Evolutionary conservation across 2,113 vertebrate genomes (phyloP), one percentile per base, ranked within the genome.

Genomic region (Hystrix brachyura): DNA sequence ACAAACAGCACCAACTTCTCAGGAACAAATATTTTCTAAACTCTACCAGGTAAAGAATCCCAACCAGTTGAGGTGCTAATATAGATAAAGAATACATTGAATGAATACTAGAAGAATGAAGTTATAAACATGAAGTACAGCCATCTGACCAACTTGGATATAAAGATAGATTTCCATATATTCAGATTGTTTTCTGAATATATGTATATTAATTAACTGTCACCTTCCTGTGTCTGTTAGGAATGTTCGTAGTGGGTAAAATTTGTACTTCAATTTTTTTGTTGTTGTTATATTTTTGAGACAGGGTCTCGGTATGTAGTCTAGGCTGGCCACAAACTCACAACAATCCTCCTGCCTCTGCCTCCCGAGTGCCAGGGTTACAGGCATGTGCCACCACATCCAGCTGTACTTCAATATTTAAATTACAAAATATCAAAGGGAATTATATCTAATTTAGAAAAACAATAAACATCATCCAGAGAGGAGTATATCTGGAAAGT

Each of bases 21-120:
- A 93, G 34, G 15, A 91, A 78, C n/a, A 29, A 94, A 93, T 46
- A 43, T n/a, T 93, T 59, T 84, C n/a, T 83, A 13, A 71, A 91
- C 13, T 92, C 4, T 32, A 48, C 29, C 19, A 81, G 6, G 32
- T 43, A 87, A 59, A 81, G 14, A 87, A 90, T 51, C 82, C 64
- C n/a, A 87, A 89, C 27, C 21, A 86, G 17, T 1, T 65, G 10
- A 91, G 53, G 9, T 38, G 43, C n/a, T 82, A 12, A 4, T 9
- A 55, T 3, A 78, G 29, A 8, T 21, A 67, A 87, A 57, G 55
- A 95, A 34, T 89, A 79, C 5, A 65, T 19, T 21, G 62, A 90
- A 79, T 87, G 25, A 25, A n/a, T 53, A 53, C n/a, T 94, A 7
- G 27, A 59, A 90, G 60, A 91, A 91, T 72, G 21, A 83, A 88